Base-by-base conservation (phyloP, 2,797 vertebrate species). In the Scleropages formosus region DNA sequence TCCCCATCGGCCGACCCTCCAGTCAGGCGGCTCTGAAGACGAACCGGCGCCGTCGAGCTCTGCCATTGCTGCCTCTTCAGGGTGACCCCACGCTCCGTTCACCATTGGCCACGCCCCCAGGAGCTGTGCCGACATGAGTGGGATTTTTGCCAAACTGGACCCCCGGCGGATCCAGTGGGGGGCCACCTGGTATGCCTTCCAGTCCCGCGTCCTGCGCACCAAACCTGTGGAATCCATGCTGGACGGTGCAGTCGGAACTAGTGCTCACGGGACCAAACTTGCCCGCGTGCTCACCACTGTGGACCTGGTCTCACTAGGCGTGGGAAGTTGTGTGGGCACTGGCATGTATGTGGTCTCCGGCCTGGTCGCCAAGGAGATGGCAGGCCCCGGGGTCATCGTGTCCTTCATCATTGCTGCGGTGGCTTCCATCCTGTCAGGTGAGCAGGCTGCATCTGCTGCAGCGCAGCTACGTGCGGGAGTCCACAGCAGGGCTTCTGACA, bases 311-410 rank as follows among this genome's bases (percentile, higher is more conserved):
- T 98, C 97, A 0, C 94, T 99, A 0, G 97, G 97, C 0, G 96
- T 98, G 0, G 97, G 97, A 72, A 99, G 97, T 88, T 98, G 97
- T 0, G 95, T 97, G 22, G 97, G 97, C 77, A 98, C 97, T 0
- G 97, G 97, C 60, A 98, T 99, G 97, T 99, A 99, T 0, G 97
- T 99, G 77, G 97, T 99, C 0, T 94, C 97, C 0, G 97, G 97
- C 51, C 85, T 98, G 79, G 97, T 99, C 51, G 97, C 96, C 77
- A 98, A 98, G 85, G 94, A 95, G 75, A 96, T 95, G 94, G 97
- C 97, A 0, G 97, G 97, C 6, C 97, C 97, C 0, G 97, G 96
- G 0, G 96, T 99, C 83, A 96, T 99, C 1, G 91, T 99, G 80
- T 99, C 97, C 8, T 99, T 99, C 80, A 93, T 98, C 78, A 95